Conservation (phyloP, 2,888 invertebrate genomes). For the Kuschelorhynchus macadamiae region DNA sequence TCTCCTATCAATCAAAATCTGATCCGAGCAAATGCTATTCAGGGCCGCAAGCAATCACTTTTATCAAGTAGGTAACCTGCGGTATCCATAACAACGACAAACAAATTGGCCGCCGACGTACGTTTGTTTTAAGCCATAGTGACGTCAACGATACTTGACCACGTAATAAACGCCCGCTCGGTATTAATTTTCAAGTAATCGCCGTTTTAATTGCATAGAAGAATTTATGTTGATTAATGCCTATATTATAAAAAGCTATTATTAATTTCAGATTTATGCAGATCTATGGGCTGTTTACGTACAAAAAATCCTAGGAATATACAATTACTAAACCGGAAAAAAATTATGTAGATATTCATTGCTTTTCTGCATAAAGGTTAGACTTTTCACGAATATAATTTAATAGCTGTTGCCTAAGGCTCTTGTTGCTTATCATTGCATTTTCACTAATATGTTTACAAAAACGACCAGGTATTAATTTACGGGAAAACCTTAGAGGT, state of each 20-base stretch:
- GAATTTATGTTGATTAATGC: conserved; percentile 9
- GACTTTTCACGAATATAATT: too few species aligned
- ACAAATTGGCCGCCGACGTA: conserved; percentile 25
- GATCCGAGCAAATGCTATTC: conserved; percentile 36
- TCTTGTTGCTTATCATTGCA: too few species aligned
- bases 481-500: too few species aligned
- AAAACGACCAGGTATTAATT: too few species aligned
- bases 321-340: not conserved
- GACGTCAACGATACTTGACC: conserved; percentile 40
- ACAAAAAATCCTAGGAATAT: not conserved
- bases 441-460: too few species aligned
- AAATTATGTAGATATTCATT: too few species aligned
- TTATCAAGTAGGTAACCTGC: conserved; percentile 36
- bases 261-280: conserved; percentile 21
- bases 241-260: conserved; percentile 14
- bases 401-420: too few species aligned
- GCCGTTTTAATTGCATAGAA: conserved; percentile 28
- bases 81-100: conserved; percentile 38
- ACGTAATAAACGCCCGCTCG: conserved; percentile 28
- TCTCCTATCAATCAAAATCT: conserved; percentile 38
- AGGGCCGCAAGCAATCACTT: conserved; percentile 40
- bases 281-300: conserved; percentile 3
- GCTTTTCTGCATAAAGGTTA: too few species aligned
- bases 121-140: conserved; percentile 37
- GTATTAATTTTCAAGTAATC: conserved; percentile 35